phyloP scores from a whole-genome alignment of 2,888 invertebrate species.

The Aelia acuminata region DNA sequence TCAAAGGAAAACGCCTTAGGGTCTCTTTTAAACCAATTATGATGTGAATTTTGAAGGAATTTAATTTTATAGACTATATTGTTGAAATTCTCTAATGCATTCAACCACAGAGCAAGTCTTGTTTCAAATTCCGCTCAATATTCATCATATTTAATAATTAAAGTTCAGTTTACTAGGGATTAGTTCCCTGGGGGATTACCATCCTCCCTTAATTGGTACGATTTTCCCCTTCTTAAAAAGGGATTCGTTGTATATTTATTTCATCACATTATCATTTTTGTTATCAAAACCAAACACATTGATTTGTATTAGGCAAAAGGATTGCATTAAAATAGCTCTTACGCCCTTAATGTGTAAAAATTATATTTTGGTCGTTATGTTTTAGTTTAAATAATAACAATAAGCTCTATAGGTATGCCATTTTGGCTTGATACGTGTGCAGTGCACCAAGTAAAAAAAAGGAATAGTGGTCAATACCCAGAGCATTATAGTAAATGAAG shows the following conservation, averaged over 20 bases:
- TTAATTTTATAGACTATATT: background rate
- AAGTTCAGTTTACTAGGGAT: constrained; percentile 57
- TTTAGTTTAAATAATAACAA: too few species aligned
- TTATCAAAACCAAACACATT: background rate
- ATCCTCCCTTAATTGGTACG: constrained; percentile 53
- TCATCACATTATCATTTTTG: constrained; percentile 1
- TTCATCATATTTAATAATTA: constrained; percentile 62
- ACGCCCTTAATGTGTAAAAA: too few species aligned
- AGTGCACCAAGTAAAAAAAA: too few species aligned
- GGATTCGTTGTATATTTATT: background rate
- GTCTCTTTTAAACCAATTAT: background rate
- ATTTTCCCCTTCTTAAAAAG: constrained; percentile 47
- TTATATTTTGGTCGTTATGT: too few species aligned
- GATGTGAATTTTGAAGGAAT: background rate
- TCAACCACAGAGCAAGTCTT: constrained; percentile 57
- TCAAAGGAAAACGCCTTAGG: too few species aligned
- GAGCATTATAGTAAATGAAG: too few species aligned
- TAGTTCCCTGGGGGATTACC: constrained; percentile 21
- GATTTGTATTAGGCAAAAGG: background rate
- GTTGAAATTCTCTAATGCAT: background rate
- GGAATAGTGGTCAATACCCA: too few species aligned
- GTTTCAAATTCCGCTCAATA: constrained; percentile 57
- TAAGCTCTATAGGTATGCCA: too few species aligned
- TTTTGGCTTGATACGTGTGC: too few species aligned
- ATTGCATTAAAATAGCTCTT: background rate